phyloP scores from a whole-genome alignment of 2,888 invertebrate species.

The Fragum whitleyi region DNA sequence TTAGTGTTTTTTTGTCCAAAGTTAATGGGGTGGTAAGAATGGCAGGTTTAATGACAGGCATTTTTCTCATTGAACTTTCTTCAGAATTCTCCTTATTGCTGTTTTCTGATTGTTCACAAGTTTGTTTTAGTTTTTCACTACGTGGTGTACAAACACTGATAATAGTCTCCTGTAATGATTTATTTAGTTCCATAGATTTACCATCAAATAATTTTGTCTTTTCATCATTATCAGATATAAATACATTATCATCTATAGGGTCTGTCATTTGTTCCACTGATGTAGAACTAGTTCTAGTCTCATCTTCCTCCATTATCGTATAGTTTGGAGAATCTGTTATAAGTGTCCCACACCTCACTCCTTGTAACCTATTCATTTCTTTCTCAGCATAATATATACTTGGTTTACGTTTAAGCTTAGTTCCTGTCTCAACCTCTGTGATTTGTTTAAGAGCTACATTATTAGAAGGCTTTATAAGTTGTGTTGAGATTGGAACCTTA shows the following conservation, averaged over 20 bases:
- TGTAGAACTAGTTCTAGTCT: background rate
- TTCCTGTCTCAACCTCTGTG: constrained; percentile 8
- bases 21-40: constrained; percentile 63
- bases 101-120: constrained; percentile 22
- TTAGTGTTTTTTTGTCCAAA: constrained; percentile 53
- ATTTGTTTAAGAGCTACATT: constrained; percentile 33
- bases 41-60: constrained; percentile 64
- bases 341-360: background rate
- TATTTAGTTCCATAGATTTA: constrained; percentile 56
- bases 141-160: constrained; percentile 71
- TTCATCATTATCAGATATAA: constrained; percentile 10
- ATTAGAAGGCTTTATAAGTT: constrained; percentile 73
- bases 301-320: constrained; percentile 21
- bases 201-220: constrained; percentile 45
- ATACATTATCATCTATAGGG: constrained; percentile 28
- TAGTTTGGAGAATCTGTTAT: background rate
- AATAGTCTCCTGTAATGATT: constrained; percentile 69
- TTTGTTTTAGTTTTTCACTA: constrained; percentile 48
- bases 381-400: constrained; percentile 70
- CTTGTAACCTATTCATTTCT: constrained; percentile 14
- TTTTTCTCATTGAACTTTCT: constrained; percentile 20
- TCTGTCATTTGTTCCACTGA: background rate
- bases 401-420: constrained; percentile 66
- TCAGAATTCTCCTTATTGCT: constrained; percentile 48
- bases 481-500: constrained; percentile 75